A percentile compares a stretch with the other conserved stretches of the same genome.
Conservation (phyloP, 2,797 vertebrate genomes). For the Chiroxiphia lanceolata region DNA sequence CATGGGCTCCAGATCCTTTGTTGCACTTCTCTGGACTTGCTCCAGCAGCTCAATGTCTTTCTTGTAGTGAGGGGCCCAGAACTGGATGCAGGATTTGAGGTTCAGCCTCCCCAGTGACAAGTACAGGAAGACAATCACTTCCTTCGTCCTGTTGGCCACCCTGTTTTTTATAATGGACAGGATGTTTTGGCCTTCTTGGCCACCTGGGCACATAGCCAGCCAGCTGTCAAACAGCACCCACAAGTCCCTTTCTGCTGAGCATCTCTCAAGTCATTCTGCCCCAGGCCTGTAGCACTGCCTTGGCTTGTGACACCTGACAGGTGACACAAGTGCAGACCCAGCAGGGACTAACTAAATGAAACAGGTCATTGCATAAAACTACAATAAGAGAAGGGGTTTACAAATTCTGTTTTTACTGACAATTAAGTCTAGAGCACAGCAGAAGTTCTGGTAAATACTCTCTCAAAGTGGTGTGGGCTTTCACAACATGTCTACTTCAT, state of each 20-base stretch:
- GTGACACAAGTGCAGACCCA: neutral
- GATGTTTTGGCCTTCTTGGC: neutral
- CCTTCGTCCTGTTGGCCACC: neutral
- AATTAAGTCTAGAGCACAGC: neutral
- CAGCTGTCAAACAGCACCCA: neutral
- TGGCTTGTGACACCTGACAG: neutral
- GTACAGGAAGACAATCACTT: neutral
- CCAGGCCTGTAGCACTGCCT: neutral
- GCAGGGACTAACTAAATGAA: neutral
- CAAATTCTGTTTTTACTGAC: neutral
- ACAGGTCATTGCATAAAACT: neutral
- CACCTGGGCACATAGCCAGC: neutral
- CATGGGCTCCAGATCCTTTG: neutral
- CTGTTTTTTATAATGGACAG: rapidly evolving
- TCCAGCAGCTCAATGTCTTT: too few relatives aligned
- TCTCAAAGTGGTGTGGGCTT: neutral
- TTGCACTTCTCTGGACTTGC: neutral
- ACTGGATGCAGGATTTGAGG: neutral
- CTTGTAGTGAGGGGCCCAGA: neutral
- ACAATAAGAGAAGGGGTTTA: neutral
- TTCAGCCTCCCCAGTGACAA: rapidly evolving
- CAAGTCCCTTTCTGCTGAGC: neutral
- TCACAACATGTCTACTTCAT: neutral
- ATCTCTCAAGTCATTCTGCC: neutral
- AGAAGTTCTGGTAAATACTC: neutral